Evolutionary conservation across 2,888 invertebrate species (phyloP).

Genomic region (Cancer borealis): DNA sequence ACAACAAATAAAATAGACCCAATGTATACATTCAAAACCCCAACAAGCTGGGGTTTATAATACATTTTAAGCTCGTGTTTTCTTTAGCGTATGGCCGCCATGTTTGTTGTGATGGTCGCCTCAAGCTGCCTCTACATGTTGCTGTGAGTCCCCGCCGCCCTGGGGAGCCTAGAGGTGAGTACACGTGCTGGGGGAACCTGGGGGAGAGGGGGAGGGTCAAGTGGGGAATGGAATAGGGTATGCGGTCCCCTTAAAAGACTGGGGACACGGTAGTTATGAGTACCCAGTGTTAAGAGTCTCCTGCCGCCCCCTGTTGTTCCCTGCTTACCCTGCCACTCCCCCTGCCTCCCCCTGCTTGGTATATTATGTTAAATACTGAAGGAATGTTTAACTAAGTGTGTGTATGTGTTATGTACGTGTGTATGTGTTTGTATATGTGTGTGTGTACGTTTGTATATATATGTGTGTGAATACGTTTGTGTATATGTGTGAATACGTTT

Average conservation of each 20-base stretch:
- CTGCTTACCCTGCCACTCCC: neutral
- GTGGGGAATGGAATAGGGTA: neutral
- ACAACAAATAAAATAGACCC: neutral
- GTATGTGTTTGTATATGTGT: no score
- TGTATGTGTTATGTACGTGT: no score
- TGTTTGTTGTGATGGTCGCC: conserved; percentile 15
- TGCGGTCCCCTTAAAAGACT: neutral
- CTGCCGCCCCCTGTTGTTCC: neutral
- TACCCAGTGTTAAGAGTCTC: no score
- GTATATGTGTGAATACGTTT: no score
- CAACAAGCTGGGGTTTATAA: neutral
- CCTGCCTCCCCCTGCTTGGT: neutral
- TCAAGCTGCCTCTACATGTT: neutral
- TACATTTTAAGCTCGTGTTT: neutral
- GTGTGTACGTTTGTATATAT: no score
- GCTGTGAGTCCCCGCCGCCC: conserved; percentile 36
- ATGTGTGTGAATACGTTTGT: no score
- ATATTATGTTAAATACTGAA: no score
- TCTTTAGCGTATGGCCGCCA: neutral
- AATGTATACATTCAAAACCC: neutral
- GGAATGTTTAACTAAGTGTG: no score
- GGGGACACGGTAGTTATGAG: neutral
- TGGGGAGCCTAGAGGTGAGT: conserved; percentile 25
- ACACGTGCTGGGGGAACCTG: neutral
- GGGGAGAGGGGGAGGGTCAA: neutral